Conservation (phyloP, 2,113 vertebrate genomes). For the Rhinoderma darwinii region DNA sequence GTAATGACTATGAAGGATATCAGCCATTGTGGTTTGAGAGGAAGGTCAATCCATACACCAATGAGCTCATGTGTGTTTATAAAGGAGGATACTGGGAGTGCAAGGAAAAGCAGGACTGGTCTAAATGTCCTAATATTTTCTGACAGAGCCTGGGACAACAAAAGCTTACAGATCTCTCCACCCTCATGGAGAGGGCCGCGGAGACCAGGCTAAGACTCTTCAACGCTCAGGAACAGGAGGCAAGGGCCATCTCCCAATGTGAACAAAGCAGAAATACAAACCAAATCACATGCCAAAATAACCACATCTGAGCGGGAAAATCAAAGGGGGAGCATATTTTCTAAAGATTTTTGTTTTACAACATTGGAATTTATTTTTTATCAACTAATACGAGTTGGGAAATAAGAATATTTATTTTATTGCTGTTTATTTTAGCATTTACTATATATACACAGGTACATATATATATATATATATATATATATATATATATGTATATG, state of each 20-base stretch:
- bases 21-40: slow-evolving; percentile 92
- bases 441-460: slow-evolving; percentile 19
- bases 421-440: slow-evolving; percentile 50
- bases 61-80: slow-evolving; percentile 88
- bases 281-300: slow-evolving; percentile 53
- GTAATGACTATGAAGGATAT: slow-evolving; percentile 85
- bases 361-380: slow-evolving; percentile 49
- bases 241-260: slow-evolving; percentile 33
- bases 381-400: slow-evolving; percentile 39
- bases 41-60: slow-evolving; percentile 83
- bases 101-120: slow-evolving; percentile 93
- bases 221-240: slow-evolving; percentile 37
- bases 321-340: slow-evolving; percentile 68
- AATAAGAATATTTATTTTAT: slow-evolving; percentile 50
- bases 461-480: neutral
- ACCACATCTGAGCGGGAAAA: slow-evolving; percentile 33
- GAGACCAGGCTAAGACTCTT: slow-evolving; percentile 11
- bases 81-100: slow-evolving; percentile 97
- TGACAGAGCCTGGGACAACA: slow-evolving; percentile 71
- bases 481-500: slow-evolving; percentile 8
- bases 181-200: slow-evolving; percentile 34
- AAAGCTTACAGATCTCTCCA: slow-evolving; percentile 46
- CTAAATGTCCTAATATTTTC: slow-evolving; percentile 89
- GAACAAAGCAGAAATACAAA: slow-evolving; percentile 19
- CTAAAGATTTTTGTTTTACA: slow-evolving; percentile 63